These are phyloP conservation scores for Anguilla rostrata DNA, from an alignment of 2,113 vertebrate species.

Conservation along the genomic window DNA sequence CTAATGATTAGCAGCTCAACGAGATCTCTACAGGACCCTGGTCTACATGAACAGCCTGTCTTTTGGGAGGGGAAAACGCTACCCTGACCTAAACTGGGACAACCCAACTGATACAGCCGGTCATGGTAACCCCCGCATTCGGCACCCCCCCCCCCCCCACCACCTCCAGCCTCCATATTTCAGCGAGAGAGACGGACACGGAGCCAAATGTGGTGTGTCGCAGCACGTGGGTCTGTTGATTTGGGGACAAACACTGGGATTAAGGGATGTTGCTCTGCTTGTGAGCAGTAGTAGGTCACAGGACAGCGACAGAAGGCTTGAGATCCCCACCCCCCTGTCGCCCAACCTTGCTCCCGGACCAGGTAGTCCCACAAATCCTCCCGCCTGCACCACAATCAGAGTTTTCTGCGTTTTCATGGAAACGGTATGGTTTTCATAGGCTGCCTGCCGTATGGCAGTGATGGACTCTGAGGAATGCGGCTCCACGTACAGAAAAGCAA, in stretches of 20 bases:
- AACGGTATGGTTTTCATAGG: background rate
- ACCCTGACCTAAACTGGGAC: background rate
- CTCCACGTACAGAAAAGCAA: background rate
- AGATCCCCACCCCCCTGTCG: slow-evolving; percentile 44
- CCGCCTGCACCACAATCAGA: slow-evolving; percentile 21
- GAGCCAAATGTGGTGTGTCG: slow-evolving; percentile 24
- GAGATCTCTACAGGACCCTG: background rate
- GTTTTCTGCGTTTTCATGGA: background rate
- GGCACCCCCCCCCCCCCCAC: background rate
- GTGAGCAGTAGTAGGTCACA: slow-evolving; percentile 73
- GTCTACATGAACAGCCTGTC: background rate
- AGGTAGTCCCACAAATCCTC: background rate
- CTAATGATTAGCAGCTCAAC: too few relatives aligned
- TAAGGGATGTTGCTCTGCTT: slow-evolving; percentile 67
- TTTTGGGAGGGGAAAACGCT: background rate
- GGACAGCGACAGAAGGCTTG: slow-evolving; percentile 69
- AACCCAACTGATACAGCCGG: background rate
- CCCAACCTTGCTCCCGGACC: slow-evolving; percentile 2
- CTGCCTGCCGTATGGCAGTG: background rate
- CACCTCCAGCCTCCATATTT: background rate
- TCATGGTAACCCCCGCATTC: background rate
- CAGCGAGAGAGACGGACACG: background rate
- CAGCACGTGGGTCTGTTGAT: slow-evolving; percentile 31
- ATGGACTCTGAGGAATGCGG: background rate
- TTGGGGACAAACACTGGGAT: slow-evolving; percentile 68